phyloP scores from a whole-genome alignment of 2,113 vertebrate species.

The Columba janthina region DNA sequence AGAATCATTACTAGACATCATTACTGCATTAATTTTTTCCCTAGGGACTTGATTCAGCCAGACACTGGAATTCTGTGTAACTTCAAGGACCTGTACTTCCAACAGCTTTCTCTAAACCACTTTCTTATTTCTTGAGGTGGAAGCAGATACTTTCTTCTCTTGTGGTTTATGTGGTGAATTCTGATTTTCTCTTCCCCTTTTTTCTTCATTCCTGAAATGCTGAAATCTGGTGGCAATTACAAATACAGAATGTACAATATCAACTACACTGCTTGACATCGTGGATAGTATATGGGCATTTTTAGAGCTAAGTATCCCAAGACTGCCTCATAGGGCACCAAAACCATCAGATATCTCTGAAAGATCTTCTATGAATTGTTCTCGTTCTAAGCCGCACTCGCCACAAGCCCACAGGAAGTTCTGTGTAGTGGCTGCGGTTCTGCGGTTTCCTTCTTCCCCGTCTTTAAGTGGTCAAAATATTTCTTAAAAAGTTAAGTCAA shows the following conservation, averaged over 20 bases:
- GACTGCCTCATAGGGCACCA: neutral
- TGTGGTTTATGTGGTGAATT: neutral
- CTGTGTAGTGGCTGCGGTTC: conserved; percentile 69
- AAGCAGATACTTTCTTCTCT: neutral
- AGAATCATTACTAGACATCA: neutral
- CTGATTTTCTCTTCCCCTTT: neutral
- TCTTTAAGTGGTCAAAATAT: conserved; percentile 39
- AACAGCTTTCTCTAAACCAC: neutral
- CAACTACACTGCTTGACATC: neutral
- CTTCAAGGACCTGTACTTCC: neutral
- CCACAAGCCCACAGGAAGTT: conserved; percentile 78
- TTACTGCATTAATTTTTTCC: neutral
- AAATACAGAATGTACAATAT: neutral
- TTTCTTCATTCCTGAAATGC: neutral
- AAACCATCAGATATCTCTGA: neutral
- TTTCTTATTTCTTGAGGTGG: neutral
- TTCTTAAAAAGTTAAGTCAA: conserved; percentile 59
- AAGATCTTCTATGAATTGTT: neutral
- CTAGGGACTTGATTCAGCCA: neutral
- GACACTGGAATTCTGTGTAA: neutral
- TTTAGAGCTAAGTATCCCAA: neutral
- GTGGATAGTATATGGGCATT: neutral
- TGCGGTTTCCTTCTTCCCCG: conserved; percentile 67
- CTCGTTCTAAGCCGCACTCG: conserved; percentile 44
- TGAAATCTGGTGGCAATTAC: neutral